Percentiles rank a stretch among this genome's conserved stretches.
Conservation (phyloP, 2,888 invertebrate species). For the Caenorhabditis uteleia region DNA sequence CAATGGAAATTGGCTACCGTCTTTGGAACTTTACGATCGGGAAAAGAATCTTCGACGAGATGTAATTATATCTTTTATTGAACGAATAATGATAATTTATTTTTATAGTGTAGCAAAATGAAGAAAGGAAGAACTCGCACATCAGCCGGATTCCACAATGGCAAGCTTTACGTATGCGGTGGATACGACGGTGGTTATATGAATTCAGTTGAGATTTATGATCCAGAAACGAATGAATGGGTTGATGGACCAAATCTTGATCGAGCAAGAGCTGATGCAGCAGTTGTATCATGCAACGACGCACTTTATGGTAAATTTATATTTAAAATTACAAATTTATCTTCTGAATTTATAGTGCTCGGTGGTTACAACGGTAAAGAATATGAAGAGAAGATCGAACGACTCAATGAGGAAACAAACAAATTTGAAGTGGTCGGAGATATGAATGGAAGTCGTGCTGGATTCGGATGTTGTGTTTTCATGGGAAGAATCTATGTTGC, state of each 20-base stretch:
- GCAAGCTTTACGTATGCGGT: conserved; percentile 30
- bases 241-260: conserved; percentile 14
- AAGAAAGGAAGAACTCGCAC: conserved; percentile 27
- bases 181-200: conserved; percentile 36
- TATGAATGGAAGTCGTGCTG: conserved; percentile 34
- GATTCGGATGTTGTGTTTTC: conserved; percentile 31
- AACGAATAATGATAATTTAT: neutral
- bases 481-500: conserved; percentile 31
- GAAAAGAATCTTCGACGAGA: conserved; percentile 32
- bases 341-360: conserved; percentile 12
- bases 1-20: conserved; percentile 21
- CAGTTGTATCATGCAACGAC: conserved; percentile 30
- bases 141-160: conserved; percentile 29
- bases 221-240: conserved; percentile 24
- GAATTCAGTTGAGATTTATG: conserved; percentile 28
- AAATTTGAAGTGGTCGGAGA: conserved; percentile 26
- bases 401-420: conserved; percentile 4
- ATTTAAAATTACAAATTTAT: neutral
- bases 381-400: conserved; percentile 36
- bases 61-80: neutral
- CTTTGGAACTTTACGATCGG: conserved; percentile 28
- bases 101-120: conserved; percentile 15
- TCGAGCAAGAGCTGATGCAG: conserved; percentile 19
- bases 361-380: conserved; percentile 44
- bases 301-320: conserved; percentile 21